phyloP scores from a whole-genome alignment of 30 jellyfish, hydroid and myxozoan genomes.

The Cassiopea xamachana region DNA sequence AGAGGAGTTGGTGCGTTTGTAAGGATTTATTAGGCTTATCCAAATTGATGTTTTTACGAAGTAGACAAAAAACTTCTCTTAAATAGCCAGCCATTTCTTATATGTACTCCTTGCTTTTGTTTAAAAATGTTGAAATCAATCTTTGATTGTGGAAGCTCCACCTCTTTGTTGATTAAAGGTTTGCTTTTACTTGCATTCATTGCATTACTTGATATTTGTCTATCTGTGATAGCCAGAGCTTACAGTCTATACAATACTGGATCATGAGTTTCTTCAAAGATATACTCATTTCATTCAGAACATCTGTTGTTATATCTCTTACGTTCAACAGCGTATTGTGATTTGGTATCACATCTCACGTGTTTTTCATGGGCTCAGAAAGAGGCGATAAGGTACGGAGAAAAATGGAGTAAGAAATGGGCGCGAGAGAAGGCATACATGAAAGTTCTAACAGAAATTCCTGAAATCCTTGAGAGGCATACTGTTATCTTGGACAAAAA shows the following conservation, averaged over 20 bases:
- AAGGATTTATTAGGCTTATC: too few relatives aligned
- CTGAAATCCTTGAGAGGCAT: slow-evolving; percentile 63
- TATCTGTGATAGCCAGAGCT: too few relatives aligned
- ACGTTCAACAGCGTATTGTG: slow-evolving; percentile 79
- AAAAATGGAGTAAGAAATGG: slow-evolving; percentile 94
- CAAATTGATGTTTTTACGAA: too few relatives aligned
- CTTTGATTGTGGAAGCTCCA: background rate
- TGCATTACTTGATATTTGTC: too few relatives aligned
- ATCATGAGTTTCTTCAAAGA: too few relatives aligned
- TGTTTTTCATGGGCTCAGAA: slow-evolving; percentile 79
- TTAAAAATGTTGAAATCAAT: background rate
- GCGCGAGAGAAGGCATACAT: slow-evolving; percentile 81
- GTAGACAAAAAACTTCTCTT: too few relatives aligned
- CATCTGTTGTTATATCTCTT: background rate
- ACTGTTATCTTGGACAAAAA: slow-evolving; percentile 62
- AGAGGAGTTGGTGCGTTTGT: slow-evolving; percentile 84
- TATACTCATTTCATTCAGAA: background rate
- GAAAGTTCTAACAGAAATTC: slow-evolving; percentile 77
- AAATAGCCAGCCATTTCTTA: background rate
- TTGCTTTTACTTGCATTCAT: too few relatives aligned
- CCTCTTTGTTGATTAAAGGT: too few relatives aligned
- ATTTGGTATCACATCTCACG: slow-evolving; percentile 67
- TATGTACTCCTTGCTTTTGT: background rate
- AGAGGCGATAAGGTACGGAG: slow-evolving; percentile 90
- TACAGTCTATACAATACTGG: too few relatives aligned